Base-by-base conservation (phyloP, 1,140 invertebrate genomes). In the Coptotermes formosanus region DNA sequence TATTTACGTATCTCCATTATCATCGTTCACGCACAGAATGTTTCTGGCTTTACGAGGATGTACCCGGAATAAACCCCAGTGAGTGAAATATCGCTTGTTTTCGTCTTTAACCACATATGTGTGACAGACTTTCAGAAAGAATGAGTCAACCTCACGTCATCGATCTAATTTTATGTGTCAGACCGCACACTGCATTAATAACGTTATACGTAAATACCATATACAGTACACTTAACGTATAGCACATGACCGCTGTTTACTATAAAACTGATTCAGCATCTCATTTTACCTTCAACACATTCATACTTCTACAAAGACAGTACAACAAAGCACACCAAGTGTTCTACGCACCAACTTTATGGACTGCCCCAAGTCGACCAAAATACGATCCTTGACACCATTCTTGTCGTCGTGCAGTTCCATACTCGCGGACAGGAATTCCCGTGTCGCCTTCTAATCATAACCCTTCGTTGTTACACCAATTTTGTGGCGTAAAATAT, bases 361-460 rank as follows among this genome's bases (percentile, higher is more conserved):
- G 87, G 91, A 90, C 87, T 92, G 91, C 38, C 91, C 92, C 25
- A 92, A 89, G 87, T 92, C 91, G 64, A 91, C 90, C 48, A 92
- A 88, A 32, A 92, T 92, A 88, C 91, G 90, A 23, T 89, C 89
- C 85, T 92, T 92, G 43, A 91, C 91, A 25, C 91, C 88, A 45
- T 91, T 89, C 85, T 92, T 92, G 88, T 92, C 91, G 84, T 91
- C 91, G 88, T 90, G 91, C 44, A 91, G 89, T 87, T 92, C 90
- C 89, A 90, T 90, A 69, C 91, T 88, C 82, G 25, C n/a, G 7
- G n/a, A 8, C n/a, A 25, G 23, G 23, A 30, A n/a, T 69, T n/a
- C 64, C n/a, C n/a, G 25, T 69, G 14, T 69, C n/a, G 25, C 12
- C 25, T 69, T 69, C 64, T 69, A 69, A 30, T 69, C 64, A 69